Evolutionary conservation across 2,113 vertebrate species (phyloP), one percentile per base, ranked within the genome.

Genomic region (Scortum barcoo): DNA sequence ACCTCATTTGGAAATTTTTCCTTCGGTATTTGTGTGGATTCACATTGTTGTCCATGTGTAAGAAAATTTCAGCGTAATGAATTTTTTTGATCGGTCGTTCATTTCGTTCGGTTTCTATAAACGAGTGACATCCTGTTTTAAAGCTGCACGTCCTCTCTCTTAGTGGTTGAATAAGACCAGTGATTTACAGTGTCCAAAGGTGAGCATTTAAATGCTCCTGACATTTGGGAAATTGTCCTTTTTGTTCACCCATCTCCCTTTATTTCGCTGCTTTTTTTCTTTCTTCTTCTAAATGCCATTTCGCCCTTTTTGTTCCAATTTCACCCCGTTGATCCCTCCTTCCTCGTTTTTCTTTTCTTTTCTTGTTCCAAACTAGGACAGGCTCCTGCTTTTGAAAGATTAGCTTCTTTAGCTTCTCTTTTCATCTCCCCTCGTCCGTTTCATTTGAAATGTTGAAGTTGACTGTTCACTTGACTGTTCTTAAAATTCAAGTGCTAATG

Each of bases 181-280:
- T 72, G 73, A 77, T 88, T 81, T 79, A 36, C 81, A 51, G 65
- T 46, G 80, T 80, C 48, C 56, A 90, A 40, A 79, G 72, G 82
- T 87, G 78, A 85, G 75, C 78, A 81, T 78, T 87, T 66, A 88
- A 65, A 90, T 76, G 87, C 71, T 85, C 38, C 50, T 91, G 90
- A 89, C 91, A 92, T 93, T 93, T 93, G 50, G 57, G 50, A 85
- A 89, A 90, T 81, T 79, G 81, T 89, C 78, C 80, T 80, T 80
- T 90, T 84, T 86, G 60, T 88, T 83, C 84, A 57, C 57, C 68
- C 68, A 44, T 70, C 60, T 73, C 72, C 46, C 78, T 84, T 85
- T 83, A 85, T 86, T 88, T 75, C 61, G 50, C 50, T 14, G 16
- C 53, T 54, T 82, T 82, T 83, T 88, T 14, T 13, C 53, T 54